Base-by-base conservation (phyloP, 2,113 vertebrate species). In the Nesoenas mayeri region DNA sequence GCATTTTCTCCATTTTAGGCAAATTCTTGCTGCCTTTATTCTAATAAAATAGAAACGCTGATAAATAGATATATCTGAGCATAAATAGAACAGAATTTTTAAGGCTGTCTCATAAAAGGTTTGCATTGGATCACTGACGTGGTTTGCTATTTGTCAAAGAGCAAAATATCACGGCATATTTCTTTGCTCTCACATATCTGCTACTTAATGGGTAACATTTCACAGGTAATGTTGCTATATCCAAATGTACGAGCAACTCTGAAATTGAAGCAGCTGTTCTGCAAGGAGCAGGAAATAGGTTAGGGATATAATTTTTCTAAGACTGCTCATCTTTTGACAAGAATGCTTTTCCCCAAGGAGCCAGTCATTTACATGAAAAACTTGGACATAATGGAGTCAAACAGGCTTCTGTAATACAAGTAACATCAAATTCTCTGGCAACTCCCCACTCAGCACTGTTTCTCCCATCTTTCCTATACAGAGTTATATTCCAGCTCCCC, bases 291-390 rank as follows among this genome's bases (percentile, higher is more conserved):
- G 89, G 91, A 96, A 82, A 91, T 94, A 88, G 96, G 95, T 86
- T 95, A 91, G 31, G 22, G 85, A 87, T 91, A 92, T 85, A 92
- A 96, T 94, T 98, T 96, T 93, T 96, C 83, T 85, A 89, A 97
- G 96, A 97, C 81, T 93, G 97, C 62, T 94, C 96, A 96, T 96
- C 95, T 96, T 91, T 73, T 85, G 94, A 91, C 93, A 94, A 80
- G 74, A 91, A 94, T 81, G 93, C 22, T 75, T 69, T 65, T 81
- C 88, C 88, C 78, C 79, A 62, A 62, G 73, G 85, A 93, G n/a
- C 48, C 36, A 85, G 73, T 89, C 79, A 93, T 94, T 88, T 94
- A 90, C 60, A 71, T 79, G 58, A 95, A 91, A 81, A 96, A 88
- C 83, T 11, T 88, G 85, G 93, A 84, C 72, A n/a, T 86, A 93